Conservation (phyloP, 2,113 vertebrate genomes). For the Tachysurus fulvidraco region DNA sequence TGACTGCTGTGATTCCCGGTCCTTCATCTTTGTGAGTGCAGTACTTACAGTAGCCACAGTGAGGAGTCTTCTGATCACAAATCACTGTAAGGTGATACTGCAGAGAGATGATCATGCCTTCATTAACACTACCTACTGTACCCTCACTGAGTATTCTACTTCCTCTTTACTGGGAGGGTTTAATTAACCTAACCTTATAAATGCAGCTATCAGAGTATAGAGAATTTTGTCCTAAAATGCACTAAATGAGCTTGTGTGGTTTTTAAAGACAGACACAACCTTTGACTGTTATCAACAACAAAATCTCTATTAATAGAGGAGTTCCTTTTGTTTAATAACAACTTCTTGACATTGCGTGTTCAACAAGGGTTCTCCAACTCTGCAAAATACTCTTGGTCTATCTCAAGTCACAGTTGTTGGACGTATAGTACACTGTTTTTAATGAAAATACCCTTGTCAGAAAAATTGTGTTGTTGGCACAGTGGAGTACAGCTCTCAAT, state of each 20-base stretch:
- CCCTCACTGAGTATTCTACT: background rate
- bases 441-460: background rate
- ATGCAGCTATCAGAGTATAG: background rate
- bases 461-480: background rate
- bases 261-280: background rate
- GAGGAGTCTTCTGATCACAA: constrained; percentile 55
- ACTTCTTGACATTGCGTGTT: background rate
- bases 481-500: background rate
- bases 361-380: too few species aligned
- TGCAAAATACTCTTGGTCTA: too few species aligned
- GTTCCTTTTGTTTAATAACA: background rate
- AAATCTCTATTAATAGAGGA: too few species aligned
- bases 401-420: background rate
- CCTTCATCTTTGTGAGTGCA: background rate
- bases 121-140: background rate
- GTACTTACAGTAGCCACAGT: constrained; percentile 52
- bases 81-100: background rate
- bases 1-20: background rate
- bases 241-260: background rate
- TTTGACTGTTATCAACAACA: too few species aligned
- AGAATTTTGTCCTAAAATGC: background rate
- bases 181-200: background rate
- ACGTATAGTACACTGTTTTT: background rate
- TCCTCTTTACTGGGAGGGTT: background rate
- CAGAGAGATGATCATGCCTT: background rate